Percentiles rank a stretch among this genome's conserved stretches.
phyloP scores from a whole-genome alignment of 2,797 vertebrate species.

The Petrocephalus schoutedeni region DNA sequence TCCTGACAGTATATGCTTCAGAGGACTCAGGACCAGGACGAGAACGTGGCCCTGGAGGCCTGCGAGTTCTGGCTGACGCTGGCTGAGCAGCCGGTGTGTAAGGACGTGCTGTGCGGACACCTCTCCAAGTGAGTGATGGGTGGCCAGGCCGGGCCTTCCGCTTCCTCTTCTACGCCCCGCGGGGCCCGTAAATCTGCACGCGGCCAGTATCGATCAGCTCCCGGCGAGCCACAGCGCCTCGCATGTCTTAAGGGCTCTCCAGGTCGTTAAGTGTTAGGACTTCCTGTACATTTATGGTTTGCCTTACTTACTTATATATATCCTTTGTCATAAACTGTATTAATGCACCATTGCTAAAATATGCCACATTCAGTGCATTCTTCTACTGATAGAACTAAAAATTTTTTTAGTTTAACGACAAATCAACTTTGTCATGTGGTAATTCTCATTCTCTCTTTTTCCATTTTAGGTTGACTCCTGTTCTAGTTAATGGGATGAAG shows the following conservation, averaged over 20 bases:
- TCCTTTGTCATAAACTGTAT: background rate
- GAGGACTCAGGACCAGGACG: constrained; percentile 91
- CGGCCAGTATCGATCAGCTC: background rate
- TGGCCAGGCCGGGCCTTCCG: background rate
- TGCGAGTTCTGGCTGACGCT: constrained; percentile 97
- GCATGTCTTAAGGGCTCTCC: background rate
- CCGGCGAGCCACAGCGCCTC: too few relatives aligned
- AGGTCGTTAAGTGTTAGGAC: background rate
- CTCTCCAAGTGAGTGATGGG: constrained; percentile 78
- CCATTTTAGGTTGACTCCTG: constrained; percentile 72
- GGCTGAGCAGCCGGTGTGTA: constrained; percentile 92
- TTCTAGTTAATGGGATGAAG: constrained; percentile 96
- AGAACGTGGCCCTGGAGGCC: constrained; percentile 92
- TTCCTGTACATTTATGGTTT: background rate
- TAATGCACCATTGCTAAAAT: background rate
- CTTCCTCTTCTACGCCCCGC: too few relatives aligned
- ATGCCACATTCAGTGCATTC: background rate
- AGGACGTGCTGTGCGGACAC: constrained; percentile 87
- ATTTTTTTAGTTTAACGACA: background rate
- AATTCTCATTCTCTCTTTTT: background rate
- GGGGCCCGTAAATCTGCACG: background rate
- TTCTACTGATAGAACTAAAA: background rate
- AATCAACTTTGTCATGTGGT: background rate
- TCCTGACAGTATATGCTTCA: constrained; percentile 83
- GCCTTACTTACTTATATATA: background rate